phyloP scores from a whole-genome alignment of 2,797 vertebrate species.

The Morus bassanus region DNA sequence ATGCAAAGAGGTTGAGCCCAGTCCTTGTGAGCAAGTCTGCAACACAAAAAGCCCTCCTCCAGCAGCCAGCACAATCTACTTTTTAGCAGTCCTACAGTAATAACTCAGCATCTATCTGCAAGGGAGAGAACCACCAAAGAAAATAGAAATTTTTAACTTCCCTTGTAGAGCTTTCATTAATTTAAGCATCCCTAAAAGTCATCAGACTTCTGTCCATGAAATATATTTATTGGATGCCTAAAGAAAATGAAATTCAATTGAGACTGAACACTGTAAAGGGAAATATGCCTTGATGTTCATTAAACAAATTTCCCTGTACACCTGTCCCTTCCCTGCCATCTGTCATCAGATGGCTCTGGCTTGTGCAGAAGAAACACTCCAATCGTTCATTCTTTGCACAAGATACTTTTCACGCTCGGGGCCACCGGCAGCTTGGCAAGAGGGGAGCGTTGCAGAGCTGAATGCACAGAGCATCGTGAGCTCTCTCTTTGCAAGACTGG shows the following conservation, averaged over 20 bases:
- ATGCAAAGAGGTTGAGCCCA: not conserved
- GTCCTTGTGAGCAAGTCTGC: not conserved
- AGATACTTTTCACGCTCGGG: not conserved
- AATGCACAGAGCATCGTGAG: fast-evolving
- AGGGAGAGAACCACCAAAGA: not conserved
- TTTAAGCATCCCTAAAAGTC: not conserved
- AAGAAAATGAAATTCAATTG: not conserved
- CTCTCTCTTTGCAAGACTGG: not conserved
- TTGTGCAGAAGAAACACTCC: not conserved
- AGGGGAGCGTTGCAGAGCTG: not conserved
- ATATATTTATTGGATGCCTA: not conserved
- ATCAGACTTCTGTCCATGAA: not conserved
- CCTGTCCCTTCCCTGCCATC: not conserved
- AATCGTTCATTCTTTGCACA: not conserved
- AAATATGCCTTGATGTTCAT: not conserved
- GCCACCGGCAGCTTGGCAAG: not conserved
- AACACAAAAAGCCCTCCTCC: not conserved
- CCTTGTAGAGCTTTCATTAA: not conserved
- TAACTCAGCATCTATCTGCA: not conserved
- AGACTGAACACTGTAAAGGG: not conserved
- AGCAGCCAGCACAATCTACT: not conserved
- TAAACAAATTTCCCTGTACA: not conserved
- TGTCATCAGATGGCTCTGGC: not conserved
- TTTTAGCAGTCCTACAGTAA: not conserved
- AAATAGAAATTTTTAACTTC: not conserved